Evolutionary conservation across 1,140 invertebrate genomes (phyloP), one percentile per base, ranked within the genome.

Genomic region (Acromyrmex echinatior): DNA sequence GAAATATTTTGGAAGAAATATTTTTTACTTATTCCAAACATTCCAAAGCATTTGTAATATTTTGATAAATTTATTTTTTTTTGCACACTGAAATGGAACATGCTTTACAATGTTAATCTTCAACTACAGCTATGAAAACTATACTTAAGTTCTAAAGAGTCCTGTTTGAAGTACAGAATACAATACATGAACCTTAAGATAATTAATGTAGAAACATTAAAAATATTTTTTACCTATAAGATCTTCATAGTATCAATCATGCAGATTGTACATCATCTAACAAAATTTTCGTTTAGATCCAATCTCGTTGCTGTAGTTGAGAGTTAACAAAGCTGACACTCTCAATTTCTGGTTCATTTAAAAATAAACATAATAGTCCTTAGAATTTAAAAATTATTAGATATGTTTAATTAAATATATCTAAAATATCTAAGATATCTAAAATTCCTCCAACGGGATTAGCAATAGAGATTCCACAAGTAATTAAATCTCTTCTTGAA

Each of bases 401-500:
- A 39, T n/a, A 6, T 62, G 14, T 77, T 25, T 18, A 25, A 60
- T 45, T 62, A 39, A 45, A 60, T 3, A 14, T 25, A 45, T 12
- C 9, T 62, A 62, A 39, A 10, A 39, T 39, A 39, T 39, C 10
- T 45, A 10, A 45, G 39, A 45, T 45, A 45, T 10, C 12, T 62
- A 7, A 56, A 39, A 58, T 60, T 39, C 25, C 12, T 5, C 10
- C 18, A 58, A 35, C 5, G 18, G n/a, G 56, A 62, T 14, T 21
- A 31, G 4, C 21, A 60, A 49, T 39, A 49, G 9, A 12, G n/a
- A 66, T 51, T 80, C 45, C 45, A 51, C 28, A 21, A 58, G 16
- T 63, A 58, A 81, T 71, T 56, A 71, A 68, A 31, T 0, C 45
- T 18, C 31, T 68, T 66, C 28, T 53, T 18, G 49, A 68, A 35